Evolutionary conservation across 2,888 invertebrate genomes (phyloP).

Genomic region (Polia nebulosa): DNA sequence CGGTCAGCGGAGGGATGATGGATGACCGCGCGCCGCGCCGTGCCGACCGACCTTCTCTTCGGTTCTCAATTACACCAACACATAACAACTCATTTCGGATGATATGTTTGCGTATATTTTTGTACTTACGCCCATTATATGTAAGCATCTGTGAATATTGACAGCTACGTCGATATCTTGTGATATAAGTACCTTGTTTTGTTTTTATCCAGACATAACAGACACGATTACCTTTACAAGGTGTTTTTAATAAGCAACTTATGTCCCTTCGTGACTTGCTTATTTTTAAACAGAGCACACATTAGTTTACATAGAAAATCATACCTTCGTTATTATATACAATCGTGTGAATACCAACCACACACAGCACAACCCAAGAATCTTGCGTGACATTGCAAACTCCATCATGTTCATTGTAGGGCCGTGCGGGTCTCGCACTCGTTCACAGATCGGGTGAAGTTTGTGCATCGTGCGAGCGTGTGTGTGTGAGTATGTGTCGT

Average conservation of each 20-base stretch:
- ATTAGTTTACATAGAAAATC: background rate
- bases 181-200: slow-evolving; percentile 24
- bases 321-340: background rate
- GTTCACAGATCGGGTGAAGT: slow-evolving; percentile 53
- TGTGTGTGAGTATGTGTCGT: slow-evolving; percentile 76
- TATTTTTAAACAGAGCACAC: background rate
- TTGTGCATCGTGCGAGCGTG: slow-evolving; percentile 57
- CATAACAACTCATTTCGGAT: slow-evolving; percentile 80
- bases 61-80: slow-evolving; percentile 88
- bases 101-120: slow-evolving; percentile 67
- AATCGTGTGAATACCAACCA: background rate
- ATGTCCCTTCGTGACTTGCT: background rate
- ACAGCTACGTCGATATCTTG: slow-evolving; percentile 35
- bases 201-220: slow-evolving; percentile 20
- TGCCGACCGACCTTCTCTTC: slow-evolving; percentile 83
- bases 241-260: background rate
- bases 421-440: slow-evolving; percentile 35
- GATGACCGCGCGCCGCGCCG: slow-evolving; percentile 87
- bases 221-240: slow-evolving; percentile 5
- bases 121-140: slow-evolving; percentile 51
- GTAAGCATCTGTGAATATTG: slow-evolving; percentile 51
- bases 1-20: slow-evolving; percentile 90
- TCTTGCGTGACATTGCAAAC: slow-evolving; percentile 38
- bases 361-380: background rate
- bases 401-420: slow-evolving; percentile 9